Evolutionary conservation across 2,797 vertebrate species (phyloP), one percentile per base, ranked within the genome.

Genomic region (Uromys caudimaculatus): DNA sequence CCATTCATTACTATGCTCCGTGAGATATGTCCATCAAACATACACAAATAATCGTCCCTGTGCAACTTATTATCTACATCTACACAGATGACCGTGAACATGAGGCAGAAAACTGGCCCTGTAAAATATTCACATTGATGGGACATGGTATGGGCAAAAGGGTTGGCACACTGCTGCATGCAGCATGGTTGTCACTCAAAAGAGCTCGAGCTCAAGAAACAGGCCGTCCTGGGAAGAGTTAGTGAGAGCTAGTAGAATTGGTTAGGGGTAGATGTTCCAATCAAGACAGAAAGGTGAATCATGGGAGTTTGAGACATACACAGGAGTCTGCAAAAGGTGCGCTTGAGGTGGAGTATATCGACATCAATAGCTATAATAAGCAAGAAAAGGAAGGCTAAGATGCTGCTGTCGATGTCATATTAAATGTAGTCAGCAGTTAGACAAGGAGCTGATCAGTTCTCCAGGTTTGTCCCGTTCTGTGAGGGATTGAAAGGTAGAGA

Each of bases 241-340:
- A 32, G 2, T 12, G 77, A 76, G 44, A 79, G 6, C 54, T 56
- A 29, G 2, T 23, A 17, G 29, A 92, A 12, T 32, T 71, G 16
- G 3, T 6, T 79, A 38, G 0, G 3, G 71, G n/a, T 6, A 47
- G 23, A 60, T 41, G 54, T 8, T 92, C 21, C 60, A 69, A 69
- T 91, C 83, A 38, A 44, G 60, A 50, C 10, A 1, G 67, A 60
- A 56, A 75, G 47, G 0, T 17, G 54, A 93, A 10, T 50, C 19
- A 8, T 38, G 2, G 32, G 76, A 41, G 67, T 89, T 38, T 0
- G 58, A 64, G 69, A 44, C 14, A 8, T 13, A 21, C 10, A 29
- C 0, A 9, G 27, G 14, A 52, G 13, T 3, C 35, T 38, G 12
- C 6, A 71, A 38, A 2, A 5, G 1, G 6, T 69, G 19, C 7